Evolutionary conservation across 2,888 invertebrate species (phyloP), one percentile per base, ranked within the genome.

Genomic region (Trichacis sp.): DNA sequence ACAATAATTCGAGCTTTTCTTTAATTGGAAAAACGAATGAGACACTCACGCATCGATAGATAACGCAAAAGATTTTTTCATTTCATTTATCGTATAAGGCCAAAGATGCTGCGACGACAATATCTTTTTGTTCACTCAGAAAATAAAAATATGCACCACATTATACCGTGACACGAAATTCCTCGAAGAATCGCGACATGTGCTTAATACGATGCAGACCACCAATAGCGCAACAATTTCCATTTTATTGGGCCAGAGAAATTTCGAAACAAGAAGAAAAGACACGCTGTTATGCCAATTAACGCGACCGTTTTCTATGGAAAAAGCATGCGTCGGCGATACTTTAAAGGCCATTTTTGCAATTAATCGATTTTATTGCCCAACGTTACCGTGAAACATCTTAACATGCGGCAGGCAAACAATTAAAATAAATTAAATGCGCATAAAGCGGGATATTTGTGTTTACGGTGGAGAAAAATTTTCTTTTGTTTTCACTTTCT

Each of bases 401-500:
- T 59, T 59, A 67, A 63, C 67, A 67, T 67, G 67, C 63, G 67
- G 53, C 67, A 67, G 61, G 67, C 67, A 67, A 60, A 67, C 63
- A 62, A 58, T 66, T 52, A n/a, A n/a, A n/a, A n/a, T n/a, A n/a
- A n/a, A n/a, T n/a, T n/a, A n/a, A n/a, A 66, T 50, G 59, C 62
- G 58, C 65, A 65, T 29, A n/a, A 65, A 65, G 59, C 59, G 55
- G 49, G 55, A 52, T 50, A 47, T 53, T 46, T 57, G 53, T 49
- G 17, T 57, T 42, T 56, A 14, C 14, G 19, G 53, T 40, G 24
- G 20, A n/a, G 20, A 14, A 8, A 14, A 47, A 38, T 42, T 53
- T 36, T 40, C 17, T 59, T 11, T 42, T 14, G 17, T 42, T 8
- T 42, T 9, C n/a, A 38, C 14, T 38, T 38, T 14, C n/a, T 38